Evolutionary conservation across 2,797 vertebrate genomes (phyloP), one percentile per base, ranked within the genome.

Genomic region (Crenichthys baileyi): DNA sequence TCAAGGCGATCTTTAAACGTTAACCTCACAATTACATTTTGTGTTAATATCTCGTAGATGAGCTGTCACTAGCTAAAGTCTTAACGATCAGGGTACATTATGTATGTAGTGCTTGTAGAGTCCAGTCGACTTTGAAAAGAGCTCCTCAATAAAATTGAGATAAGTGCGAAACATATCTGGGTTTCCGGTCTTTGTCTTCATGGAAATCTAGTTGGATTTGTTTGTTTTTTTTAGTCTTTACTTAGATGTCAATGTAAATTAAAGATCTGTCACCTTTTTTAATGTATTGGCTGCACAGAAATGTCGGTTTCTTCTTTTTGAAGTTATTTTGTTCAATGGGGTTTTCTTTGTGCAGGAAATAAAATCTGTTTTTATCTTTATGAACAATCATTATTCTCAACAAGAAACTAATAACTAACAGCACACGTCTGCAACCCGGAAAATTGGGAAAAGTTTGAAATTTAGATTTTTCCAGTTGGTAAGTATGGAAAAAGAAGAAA

Each of bases 61-160:
- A 76, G 29, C 63, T 58, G n/a, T 39, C 29, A 36, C 41, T 46
- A 75, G 48, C 48, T 76, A 26, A 73, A 76, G 70, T 53, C 70
- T 55, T 22, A 74, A 74, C 2, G 51, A 48, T 78, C 31, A 56
- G 60, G 77, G 61, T 76, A 76, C 73, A 76, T 81, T 0, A 36
- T 79, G 73, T 73, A 53, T 73, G 76, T 36, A 51, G 41, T 50
- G 56, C 72, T 77, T 84, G 53, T 48, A 73, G 65, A 77, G 55
- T 7, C 26, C 60, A 53, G 15, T 13, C 39, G 0, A 55, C 60
- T 79, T 36, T 67, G 53, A 68, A 79, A 77, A 70, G 15, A 73
- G 58, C 60, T 75, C 72, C 75, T 71, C 60, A 82, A 77, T 87
- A 81, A 87, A 88, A 74, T n/a, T 68, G 73, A 67, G 75, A 84